Evolutionary conservation across 2,797 vertebrate species (phyloP), one percentile per base, ranked within the genome.

Genomic region (Pyrocephalus nanus): DNA sequence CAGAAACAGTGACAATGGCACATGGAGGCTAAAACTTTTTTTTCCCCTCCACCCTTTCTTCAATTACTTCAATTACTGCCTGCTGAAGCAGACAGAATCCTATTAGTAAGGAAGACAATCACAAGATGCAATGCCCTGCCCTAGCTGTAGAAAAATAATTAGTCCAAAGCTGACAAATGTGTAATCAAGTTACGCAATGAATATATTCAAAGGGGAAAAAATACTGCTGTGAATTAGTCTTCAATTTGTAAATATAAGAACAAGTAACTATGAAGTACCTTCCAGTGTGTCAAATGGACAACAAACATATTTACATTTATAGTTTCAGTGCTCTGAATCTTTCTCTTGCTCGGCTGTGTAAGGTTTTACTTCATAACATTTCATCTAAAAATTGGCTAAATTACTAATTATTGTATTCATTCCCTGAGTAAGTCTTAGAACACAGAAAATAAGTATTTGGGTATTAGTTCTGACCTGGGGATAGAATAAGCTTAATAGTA

Each of bases 81-180:
- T 98, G 98, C 98, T 98, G 98, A 98, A 98, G 98, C 98, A 98
- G 98, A 98, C 97, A 98, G 98, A 98, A 98, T 98, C 98, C 98
- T 98, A 98, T 98, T 99, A 99, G 98, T 96, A 98, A 98, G 97
- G 97, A 98, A 98, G 98, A 98, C 97, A 86, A 98, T 97, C 97
- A 97, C 96, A 97, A 97, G 97, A 97, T 93, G 97, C 97, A 93
- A 80, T 96, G 97, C 97, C 97, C 97, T 97, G 98, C 98, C 98
- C 97, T 97, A 94, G 98, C 98, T 97, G 97, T 98, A 98, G 96
- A 98, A 98, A 98, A 98, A 98, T 98, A 98, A 98, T 99, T 98
- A 98, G 98, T 97, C 95, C 93, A 97, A 98, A 98, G 98, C 98
- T 98, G 98, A 98, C 97, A 98, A 98, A 98, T 98, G 96, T 97